Conservation (phyloP, 2,797 vertebrate genomes). For the Lepidocolaptes lacrymiger region DNA sequence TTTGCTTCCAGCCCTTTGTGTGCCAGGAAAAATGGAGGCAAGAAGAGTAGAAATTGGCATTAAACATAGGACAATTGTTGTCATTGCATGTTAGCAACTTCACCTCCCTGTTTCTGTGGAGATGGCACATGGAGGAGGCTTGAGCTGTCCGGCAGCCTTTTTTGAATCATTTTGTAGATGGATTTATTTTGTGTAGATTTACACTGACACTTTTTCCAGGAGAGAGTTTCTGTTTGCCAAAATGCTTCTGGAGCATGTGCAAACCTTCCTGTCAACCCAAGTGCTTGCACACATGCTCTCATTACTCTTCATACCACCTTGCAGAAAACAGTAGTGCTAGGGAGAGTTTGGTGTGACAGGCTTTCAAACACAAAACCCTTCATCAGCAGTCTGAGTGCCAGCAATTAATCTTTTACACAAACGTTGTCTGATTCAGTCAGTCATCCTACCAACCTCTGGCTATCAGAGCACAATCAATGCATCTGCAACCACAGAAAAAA, state of each 20-base stretch:
- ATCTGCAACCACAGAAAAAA: background rate
- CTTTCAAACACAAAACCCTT: background rate
- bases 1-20: background rate
- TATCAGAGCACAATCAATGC: background rate
- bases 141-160: background rate
- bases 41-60: slow-evolving; percentile 9
- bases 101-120: background rate
- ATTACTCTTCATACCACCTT: background rate
- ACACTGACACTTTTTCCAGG: background rate
- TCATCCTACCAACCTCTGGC: background rate
- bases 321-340: background rate
- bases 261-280: background rate
- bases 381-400: background rate
- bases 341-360: background rate
- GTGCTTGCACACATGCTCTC: background rate
- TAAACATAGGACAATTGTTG: background rate
- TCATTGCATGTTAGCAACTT: background rate
- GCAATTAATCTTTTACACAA: background rate
- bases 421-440: background rate
- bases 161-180: background rate
- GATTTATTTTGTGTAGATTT: background rate
- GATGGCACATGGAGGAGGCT: background rate
- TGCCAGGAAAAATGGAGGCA: slow-evolving; percentile 41
- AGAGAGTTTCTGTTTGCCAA: background rate
- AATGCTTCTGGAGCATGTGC: background rate